Conservation (phyloP, 2,888 invertebrate genomes). For the Enchytraeus crypticus region DNA sequence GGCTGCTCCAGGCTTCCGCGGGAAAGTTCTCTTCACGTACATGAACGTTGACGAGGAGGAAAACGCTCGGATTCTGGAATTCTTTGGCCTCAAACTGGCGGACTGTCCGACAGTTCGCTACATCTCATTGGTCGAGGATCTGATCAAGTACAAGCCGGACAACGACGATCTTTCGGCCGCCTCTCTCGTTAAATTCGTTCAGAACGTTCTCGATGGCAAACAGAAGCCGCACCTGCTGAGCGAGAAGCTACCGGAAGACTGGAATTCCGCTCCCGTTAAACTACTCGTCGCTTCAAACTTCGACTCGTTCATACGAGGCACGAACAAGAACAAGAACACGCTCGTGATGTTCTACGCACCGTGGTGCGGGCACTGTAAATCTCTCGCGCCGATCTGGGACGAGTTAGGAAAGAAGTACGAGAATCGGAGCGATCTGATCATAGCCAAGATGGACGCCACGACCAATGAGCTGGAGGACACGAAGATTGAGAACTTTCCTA, state of each 20-base stretch:
- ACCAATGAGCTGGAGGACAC: background rate
- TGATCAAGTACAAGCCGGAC: slow-evolving; percentile 69
- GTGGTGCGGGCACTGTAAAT: background rate
- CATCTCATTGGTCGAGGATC: slow-evolving; percentile 76
- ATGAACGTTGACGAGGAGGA: slow-evolving; percentile 92
- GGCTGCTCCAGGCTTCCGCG: slow-evolving; percentile 79
- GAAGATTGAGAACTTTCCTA: background rate
- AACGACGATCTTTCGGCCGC: slow-evolving; percentile 59
- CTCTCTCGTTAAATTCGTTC: slow-evolving; percentile 68
- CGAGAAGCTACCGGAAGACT: background rate
- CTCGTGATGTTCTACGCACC: background rate
- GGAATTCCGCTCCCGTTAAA: background rate
- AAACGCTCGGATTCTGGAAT: slow-evolving; percentile 92
- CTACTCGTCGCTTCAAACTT: background rate
- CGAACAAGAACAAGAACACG: background rate
- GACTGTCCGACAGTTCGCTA: slow-evolving; percentile 65
- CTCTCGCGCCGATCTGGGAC: background rate
- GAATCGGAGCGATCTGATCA: background rate
- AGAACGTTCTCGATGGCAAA: slow-evolving; percentile 79
- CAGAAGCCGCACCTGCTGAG: slow-evolving; percentile 55
- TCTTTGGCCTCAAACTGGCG: slow-evolving; percentile 95
- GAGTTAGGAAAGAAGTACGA: background rate
- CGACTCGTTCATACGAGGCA: background rate
- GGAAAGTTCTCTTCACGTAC: slow-evolving; percentile 84
- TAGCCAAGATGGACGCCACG: slow-evolving; percentile 1